Base-by-base conservation (phyloP, 2,113 vertebrate species). In the Odontesthes bonariensis region DNA sequence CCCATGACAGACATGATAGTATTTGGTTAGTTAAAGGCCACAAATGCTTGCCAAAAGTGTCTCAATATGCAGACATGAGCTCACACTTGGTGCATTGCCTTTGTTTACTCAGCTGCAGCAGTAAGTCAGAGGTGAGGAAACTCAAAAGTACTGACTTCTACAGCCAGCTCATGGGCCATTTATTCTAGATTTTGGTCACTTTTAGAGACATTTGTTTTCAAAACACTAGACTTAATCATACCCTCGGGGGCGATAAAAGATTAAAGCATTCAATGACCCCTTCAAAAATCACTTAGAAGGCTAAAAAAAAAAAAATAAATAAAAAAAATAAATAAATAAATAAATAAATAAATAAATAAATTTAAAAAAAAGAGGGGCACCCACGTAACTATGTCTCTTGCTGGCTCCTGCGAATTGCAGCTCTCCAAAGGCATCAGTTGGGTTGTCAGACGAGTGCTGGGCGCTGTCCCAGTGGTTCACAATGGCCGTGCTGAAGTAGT, bases 351-450 rank as follows among this genome's bases (percentile, higher is more conserved):
- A 35, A 35, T 5, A 35, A 4, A 35, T 35, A 5, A 5, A 4
- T 35, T 5, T 35, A 8, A 8, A 4, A 35, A 5, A 42, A 14
- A 32, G 20, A 65, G 22, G 67, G 12, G 9, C 47, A 88, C 95
- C 89, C 86, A 97, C 96, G 70, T 95, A 94, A 91, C 96, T 95
- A 49, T 93, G 91, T 52, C 92, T 95, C 77, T 90, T 95, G 59
- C 95, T 88, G 11, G 91, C 72, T 38, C 95, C 95, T 10, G 82
- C 44, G 49, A 97, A 97, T 77, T 95, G 93, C 75, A 97, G 55
- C 64, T 96, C 95, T 64, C 96, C 96, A 1, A 90, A 97, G 64
- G 96, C 96, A 0, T 97, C 96, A 0, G 96, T 97, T n/a, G 96
- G 95, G 42, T 89, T 86, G 70, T 96, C 95, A 0, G 95, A 96